Evolutionary conservation across 2,113 vertebrate genomes (phyloP).

Genomic region (Leptosomus discolor): DNA sequence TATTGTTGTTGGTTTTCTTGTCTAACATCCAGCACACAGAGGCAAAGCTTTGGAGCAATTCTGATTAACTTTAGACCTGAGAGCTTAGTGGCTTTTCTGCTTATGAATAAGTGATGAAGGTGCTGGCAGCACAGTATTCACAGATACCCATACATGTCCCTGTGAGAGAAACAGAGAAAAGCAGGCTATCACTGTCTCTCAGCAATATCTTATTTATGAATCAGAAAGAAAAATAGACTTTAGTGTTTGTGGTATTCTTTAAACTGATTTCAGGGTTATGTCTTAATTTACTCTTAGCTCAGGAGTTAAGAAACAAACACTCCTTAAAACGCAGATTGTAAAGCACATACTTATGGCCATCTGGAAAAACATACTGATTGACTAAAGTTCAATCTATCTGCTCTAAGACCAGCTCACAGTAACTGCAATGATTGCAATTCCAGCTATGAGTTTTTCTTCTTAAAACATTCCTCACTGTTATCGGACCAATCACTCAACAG

Average conservation of each 20-base stretch:
- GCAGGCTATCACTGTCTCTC: neutral
- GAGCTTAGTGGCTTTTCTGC: neutral
- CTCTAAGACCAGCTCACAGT: slow-evolving; percentile 58
- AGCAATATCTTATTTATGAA: neutral
- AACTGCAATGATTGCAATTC: slow-evolving; percentile 70
- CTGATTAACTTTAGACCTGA: neutral
- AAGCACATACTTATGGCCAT: slow-evolving; percentile 60
- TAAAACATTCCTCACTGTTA: slow-evolving; percentile 52
- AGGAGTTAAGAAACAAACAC: slow-evolving; percentile 34
- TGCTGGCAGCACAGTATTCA: neutral
- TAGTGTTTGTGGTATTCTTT: neutral
- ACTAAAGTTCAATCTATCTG: slow-evolving; percentile 68
- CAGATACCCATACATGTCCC: neutral
- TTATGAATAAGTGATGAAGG: neutral
- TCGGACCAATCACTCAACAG: slow-evolving; percentile 50
- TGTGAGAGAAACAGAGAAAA: slow-evolving; percentile 8
- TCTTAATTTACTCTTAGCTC: slow-evolving; percentile 54
- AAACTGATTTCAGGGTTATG: slow-evolving; percentile 14
- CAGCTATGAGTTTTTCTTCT: slow-evolving; percentile 67
- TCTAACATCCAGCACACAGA: neutral
- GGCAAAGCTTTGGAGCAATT: neutral
- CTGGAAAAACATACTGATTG: slow-evolving; percentile 70
- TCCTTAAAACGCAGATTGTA: slow-evolving; percentile 54
- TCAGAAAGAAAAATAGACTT: neutral
- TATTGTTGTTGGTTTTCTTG: neutral